Conservation (phyloP, 2,113 vertebrate species). For the Anas platyrhynchos region DNA sequence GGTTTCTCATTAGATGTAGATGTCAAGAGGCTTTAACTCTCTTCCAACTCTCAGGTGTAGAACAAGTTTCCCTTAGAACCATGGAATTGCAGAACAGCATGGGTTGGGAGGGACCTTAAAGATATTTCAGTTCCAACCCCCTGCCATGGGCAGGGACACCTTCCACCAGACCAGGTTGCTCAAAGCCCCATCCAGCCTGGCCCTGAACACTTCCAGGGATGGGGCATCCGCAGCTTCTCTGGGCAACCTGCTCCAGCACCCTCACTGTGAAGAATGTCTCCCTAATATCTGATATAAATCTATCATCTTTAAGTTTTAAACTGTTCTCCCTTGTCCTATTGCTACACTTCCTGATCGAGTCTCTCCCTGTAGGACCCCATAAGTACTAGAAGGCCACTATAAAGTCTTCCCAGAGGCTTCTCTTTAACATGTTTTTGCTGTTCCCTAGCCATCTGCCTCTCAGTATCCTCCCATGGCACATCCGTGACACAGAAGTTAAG, state of each 20-base stretch:
- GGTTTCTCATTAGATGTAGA: not conserved
- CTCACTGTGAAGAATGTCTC: too few species aligned
- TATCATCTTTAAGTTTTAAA: not conserved
- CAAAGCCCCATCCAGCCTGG: not conserved
- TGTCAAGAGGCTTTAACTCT: not conserved
- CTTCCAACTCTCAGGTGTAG: not conserved
- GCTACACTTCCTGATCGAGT: too few species aligned
- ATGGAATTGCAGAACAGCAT: not conserved
- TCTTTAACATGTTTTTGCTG: not conserved
- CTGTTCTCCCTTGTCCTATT: not conserved
- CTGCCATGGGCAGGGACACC: not conserved
- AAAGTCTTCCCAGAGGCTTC: not conserved
- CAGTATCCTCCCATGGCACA: not conserved
- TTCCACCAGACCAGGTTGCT: not conserved
- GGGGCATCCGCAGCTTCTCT: not conserved
- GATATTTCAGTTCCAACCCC: not conserved
- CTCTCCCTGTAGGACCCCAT: not conserved
- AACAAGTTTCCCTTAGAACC: not conserved
- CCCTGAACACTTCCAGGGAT: not conserved
- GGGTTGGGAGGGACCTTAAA: not conserved
- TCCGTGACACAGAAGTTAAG: not conserved
- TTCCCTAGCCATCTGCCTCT: not conserved
- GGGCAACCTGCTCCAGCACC: not conserved
- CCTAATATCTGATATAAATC: too few species aligned
- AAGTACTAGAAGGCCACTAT: not conserved